Evolutionary conservation across 2,113 vertebrate genomes (phyloP).

Genomic region (Malurus melanocephalus): DNA sequence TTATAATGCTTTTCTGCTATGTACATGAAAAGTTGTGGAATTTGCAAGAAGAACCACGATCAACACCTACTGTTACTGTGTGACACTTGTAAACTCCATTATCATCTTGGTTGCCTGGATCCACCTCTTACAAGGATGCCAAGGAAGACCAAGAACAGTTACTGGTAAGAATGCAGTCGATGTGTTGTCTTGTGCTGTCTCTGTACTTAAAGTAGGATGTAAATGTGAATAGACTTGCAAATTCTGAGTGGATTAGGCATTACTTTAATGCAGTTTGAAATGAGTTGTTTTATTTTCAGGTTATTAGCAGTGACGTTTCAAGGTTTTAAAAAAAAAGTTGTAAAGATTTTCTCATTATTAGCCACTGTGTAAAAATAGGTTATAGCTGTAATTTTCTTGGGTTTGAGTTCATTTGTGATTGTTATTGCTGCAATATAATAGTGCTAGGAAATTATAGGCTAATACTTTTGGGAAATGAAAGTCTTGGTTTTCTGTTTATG

Average conservation of each 20-base stretch:
- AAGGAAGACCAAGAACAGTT: slow-evolving; percentile 98
- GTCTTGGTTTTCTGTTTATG: neutral
- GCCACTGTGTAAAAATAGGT: neutral
- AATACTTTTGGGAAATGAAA: neutral
- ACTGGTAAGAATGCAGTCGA: slow-evolving; percentile 81
- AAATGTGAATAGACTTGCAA: neutral
- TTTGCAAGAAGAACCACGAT: slow-evolving; percentile 98
- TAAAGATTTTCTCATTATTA: neutral
- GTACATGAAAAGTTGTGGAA: slow-evolving; percentile 84
- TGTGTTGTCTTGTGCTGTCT: neutral
- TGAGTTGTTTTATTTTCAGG: neutral
- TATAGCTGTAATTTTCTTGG: neutral
- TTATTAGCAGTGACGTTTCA: neutral
- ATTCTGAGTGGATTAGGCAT: neutral
- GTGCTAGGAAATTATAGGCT: neutral
- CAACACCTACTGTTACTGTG: slow-evolving; percentile 93
- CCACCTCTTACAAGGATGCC: slow-evolving; percentile 97
- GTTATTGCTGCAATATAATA: neutral
- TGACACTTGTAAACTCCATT: slow-evolving; percentile 97
- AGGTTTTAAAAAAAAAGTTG: neutral
- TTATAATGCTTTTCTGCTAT: slow-evolving; percentile 37
- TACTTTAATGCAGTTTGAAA: neutral
- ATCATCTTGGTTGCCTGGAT: slow-evolving; percentile 96
- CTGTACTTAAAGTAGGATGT: neutral
- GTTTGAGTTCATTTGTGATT: neutral